phyloP scores from a whole-genome alignment of 2,113 vertebrate species.

The Alectura lathami region DNA sequence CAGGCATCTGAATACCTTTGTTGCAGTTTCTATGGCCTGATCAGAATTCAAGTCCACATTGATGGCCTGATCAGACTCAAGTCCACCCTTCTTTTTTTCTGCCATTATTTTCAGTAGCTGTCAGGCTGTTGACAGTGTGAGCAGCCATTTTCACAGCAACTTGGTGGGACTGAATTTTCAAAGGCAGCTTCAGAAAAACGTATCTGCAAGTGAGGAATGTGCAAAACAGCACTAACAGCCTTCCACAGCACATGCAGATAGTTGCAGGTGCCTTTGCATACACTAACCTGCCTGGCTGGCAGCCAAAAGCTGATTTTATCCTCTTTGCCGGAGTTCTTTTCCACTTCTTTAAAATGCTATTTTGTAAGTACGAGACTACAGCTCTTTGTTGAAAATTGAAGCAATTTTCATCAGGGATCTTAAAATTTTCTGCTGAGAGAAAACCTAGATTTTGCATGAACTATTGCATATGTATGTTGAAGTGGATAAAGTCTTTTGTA shows the following conservation, averaged over 20 bases:
- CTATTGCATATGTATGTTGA: fast-evolving
- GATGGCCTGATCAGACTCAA: too few species aligned
- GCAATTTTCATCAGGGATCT: not conserved
- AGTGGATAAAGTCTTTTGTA: too few species aligned
- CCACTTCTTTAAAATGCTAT: not conserved
- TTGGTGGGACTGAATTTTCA: not conserved
- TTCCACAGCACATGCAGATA: fast-evolving
- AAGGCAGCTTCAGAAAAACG: not conserved
- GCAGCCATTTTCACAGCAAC: not conserved
- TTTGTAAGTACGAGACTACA: not conserved
- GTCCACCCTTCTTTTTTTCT: not conserved
- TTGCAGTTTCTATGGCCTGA: not conserved
- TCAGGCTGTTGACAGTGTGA: not conserved
- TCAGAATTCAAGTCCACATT: not conserved
- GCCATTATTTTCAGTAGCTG: not conserved
- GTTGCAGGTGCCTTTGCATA: not conserved
- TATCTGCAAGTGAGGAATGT: not conserved
- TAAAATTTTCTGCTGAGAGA: not conserved
- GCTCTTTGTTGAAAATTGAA: not conserved
- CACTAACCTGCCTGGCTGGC: too few species aligned
- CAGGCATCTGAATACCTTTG: not conserved
- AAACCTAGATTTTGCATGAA: not conserved
- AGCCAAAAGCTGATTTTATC: not conserved
- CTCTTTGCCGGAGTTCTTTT: not conserved
- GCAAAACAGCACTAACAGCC: not conserved